Evolutionary conservation across 1,140 invertebrate genomes (phyloP), one percentile per base, ranked within the genome.

Genomic region (Drosophila orosa): DNA sequence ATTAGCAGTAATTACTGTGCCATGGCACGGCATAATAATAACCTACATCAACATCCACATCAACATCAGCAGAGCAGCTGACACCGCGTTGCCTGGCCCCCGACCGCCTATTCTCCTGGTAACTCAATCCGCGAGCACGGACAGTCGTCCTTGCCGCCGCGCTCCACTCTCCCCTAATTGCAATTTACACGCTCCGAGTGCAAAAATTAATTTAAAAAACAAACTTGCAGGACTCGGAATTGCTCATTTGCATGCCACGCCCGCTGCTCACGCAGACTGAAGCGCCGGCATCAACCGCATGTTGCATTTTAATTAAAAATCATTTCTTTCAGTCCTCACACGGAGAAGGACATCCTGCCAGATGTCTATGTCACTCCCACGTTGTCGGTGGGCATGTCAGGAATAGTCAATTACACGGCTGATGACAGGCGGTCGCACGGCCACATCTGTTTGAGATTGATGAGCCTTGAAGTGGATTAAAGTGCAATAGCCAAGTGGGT

Each of bases 241-340:
- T 45, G 63, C 48, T 87, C 75, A 87, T 86, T 86, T 87, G 66
- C 82, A 87, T 83, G 58, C 59, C 60, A 75, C 52, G 61, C 60
- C 72, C 72, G 15, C n/a, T 22, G 57, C 25, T 31, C 57, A 60
- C 67, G 35, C 37, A 57, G 52, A 48, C 47, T 17, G 47, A 17
- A 48, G 47, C 47, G 25, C 10, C 25, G 47, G 5, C 31, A 15
- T 24, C 50, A 24, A 52, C 60, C 50, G 73, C 84, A 84, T 78
- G 73, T 80, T 90, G 84, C 68, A 74, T 78, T 83, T 89, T 90
- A 90, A 89, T 84, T 89, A 78, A 90, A 89, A 89, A 78, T 75
- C 74, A 58, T 76, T 76, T 52, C 54, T 45, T 37, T n/a, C 29
- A 55, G 25, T 24, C 31, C 22, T n/a, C 42, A 37, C 52, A 71